Base-by-base conservation (phyloP, 1,140 invertebrate species). In the Drosophila persimilis region DNA sequence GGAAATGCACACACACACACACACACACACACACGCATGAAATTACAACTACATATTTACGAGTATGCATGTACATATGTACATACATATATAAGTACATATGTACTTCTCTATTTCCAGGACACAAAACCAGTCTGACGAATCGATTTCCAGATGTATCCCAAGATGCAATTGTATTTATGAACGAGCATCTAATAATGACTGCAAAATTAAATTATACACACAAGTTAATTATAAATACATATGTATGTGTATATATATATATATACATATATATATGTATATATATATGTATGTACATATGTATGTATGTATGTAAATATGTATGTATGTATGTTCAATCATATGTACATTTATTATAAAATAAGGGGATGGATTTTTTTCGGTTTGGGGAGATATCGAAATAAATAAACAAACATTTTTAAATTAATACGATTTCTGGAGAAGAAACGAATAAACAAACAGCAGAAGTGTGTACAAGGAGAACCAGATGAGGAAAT, bases 1-100 rank as follows among this genome's bases (percentile, higher is more conserved):
- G 70, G 70, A 73, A 73, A 73, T 73, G 57, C 39, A 62, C 51
- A 20, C 24, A 5, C 6, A 0, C 24, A 26, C 24, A 26, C 24
- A 26, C 24, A 26, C 24, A 26, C 24, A 26, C 24, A 24, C 24
- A 24, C 24, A 24, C 29, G 50, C 43, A 35, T 44, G 24, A 15
- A 29, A 39, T 55, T 54, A 56, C 29, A 59, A 69, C 29, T 17
- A 39, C 15, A 15, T 15, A 15, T 56, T 57, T 35, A 41, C 35
- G 35, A 41, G 35, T 31, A 66, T 11, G 35, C 3, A 39, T 39
- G 35, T 24, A 24, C 4, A 24, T 24, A 24, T 24, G 24, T 31
- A 13, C 29, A 52, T 53, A 22, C 15, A 39, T 31, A 20, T 17
- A 7, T 15, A 52, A 20, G 11, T 15, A 15, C 15, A 15, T 39